phyloP scores from a whole-genome alignment of 2,113 vertebrate genomes.

The Nesoenas mayeri region DNA sequence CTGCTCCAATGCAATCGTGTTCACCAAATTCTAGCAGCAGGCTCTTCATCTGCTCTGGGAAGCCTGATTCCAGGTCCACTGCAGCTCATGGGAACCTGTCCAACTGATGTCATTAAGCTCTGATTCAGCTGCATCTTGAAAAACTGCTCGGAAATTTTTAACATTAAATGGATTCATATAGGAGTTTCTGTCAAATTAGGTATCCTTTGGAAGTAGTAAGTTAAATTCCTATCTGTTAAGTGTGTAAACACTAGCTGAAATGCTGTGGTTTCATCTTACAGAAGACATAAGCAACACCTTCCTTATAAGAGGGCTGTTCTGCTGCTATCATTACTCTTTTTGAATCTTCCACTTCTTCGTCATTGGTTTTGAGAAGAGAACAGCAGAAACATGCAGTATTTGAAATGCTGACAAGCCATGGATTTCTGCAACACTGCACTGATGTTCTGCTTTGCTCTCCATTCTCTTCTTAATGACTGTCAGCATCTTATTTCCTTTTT shows the following conservation, averaged over 20 bases:
- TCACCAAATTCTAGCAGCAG: not conserved
- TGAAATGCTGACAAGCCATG: not conserved
- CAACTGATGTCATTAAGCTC: not conserved
- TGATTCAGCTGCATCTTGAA: not conserved
- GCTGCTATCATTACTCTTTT: not conserved
- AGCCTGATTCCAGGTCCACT: not conserved
- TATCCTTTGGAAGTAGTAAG: not conserved
- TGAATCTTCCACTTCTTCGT: not conserved
- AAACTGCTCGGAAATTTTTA: not conserved
- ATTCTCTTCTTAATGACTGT: not conserved
- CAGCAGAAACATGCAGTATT: not conserved
- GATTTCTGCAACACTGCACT: not conserved
- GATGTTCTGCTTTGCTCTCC: not conserved
- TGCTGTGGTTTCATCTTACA: not conserved
- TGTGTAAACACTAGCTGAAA: not conserved
- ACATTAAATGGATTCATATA: not conserved
- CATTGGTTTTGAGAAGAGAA: not conserved
- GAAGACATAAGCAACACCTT: not conserved
- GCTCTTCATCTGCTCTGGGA: not conserved
- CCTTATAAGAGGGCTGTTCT: not conserved
- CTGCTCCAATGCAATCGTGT: not conserved
- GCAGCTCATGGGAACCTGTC: not conserved
- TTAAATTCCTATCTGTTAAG: not conserved
- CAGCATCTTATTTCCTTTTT: not conserved
- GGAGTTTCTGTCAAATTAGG: not conserved